These are phyloP conservation scores for Fregetta grallaria DNA, from an alignment of 2,113 vertebrate species.

Conservation along the genomic window DNA sequence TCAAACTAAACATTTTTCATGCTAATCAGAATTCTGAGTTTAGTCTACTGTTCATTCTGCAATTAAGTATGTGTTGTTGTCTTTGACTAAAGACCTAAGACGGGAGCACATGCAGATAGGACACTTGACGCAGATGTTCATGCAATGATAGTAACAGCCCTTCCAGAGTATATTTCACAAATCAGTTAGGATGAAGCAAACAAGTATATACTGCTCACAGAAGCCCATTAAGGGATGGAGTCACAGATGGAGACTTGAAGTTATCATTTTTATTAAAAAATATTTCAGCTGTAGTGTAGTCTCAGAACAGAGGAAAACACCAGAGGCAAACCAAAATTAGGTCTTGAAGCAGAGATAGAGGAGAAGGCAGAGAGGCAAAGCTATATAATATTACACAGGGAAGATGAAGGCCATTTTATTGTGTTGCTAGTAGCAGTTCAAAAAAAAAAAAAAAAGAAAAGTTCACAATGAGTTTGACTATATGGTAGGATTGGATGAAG, in stretches of 20 bases:
- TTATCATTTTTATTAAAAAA: conserved; percentile 24
- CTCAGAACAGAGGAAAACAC: background rate
- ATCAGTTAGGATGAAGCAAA: background rate
- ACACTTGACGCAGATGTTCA: background rate
- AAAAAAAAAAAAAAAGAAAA: background rate
- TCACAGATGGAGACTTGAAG: background rate
- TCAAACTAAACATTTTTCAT: background rate
- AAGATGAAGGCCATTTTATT: background rate
- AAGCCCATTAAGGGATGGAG: background rate
- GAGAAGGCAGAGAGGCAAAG: background rate
- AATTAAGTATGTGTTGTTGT: background rate
- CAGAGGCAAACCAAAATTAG: conserved; percentile 7
- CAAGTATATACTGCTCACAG: background rate
- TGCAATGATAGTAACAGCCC: background rate
- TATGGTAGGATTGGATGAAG: background rate
- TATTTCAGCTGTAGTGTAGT: background rate
- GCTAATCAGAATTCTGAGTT: background rate
- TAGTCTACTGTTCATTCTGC: background rate
- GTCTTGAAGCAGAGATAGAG: background rate
- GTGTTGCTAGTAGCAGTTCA: background rate
- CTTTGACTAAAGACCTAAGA: background rate
- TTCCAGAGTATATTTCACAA: background rate
- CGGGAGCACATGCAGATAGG: accelerated
- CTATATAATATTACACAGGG: background rate
- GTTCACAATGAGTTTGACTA: background rate